A percentile compares a stretch with the other conserved stretches of the same genome.
phyloP scores from a whole-genome alignment of 2,888 invertebrate species.

The Muschampia staudingeri region DNA sequence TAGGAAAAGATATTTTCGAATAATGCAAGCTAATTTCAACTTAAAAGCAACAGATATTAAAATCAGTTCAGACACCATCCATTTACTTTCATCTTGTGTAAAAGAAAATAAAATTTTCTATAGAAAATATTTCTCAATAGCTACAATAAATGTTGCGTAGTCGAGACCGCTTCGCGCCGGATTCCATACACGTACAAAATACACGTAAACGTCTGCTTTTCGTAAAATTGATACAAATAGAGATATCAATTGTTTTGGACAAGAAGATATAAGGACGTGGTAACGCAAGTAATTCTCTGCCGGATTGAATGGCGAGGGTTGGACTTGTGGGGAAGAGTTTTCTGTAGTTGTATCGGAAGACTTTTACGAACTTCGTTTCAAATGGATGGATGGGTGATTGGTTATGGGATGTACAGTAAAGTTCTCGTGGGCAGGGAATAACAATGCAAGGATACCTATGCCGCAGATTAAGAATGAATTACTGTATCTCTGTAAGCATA shows the following conservation, averaged over 20 bases:
- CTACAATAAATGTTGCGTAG: conserved; percentile 79
- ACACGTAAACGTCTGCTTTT: conserved; percentile 88
- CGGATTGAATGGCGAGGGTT: conserved; percentile 78
- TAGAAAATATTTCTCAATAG: conserved; percentile 75
- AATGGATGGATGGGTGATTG: conserved; percentile 12
- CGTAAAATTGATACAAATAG: conserved; percentile 91
- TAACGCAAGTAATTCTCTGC: conserved; percentile 83
- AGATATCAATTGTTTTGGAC: conserved; percentile 91
- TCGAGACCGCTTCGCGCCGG: conserved; percentile 74
- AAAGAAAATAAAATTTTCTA: conserved; percentile 67
- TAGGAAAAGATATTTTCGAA: not conserved
- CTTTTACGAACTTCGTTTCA: conserved; percentile 76
- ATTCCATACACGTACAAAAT: conserved; percentile 87
- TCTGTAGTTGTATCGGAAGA: conserved; percentile 73
- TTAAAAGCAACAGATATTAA: not conserved
- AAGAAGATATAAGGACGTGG: conserved; percentile 84
- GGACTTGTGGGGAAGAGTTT: conserved; percentile 77
- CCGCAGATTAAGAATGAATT: not conserved
- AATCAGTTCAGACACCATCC: conserved; percentile 22
- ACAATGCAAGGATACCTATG: not conserved
- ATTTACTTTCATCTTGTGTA: conserved; percentile 38
- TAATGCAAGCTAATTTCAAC: not conserved
- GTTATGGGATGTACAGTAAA: conserved; percentile 31
- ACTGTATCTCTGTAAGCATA: not conserved
- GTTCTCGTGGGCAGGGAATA: not conserved